Evolutionary conservation across 2,888 invertebrate genomes (phyloP).

Genomic region (Hybos culiciformis): DNA sequence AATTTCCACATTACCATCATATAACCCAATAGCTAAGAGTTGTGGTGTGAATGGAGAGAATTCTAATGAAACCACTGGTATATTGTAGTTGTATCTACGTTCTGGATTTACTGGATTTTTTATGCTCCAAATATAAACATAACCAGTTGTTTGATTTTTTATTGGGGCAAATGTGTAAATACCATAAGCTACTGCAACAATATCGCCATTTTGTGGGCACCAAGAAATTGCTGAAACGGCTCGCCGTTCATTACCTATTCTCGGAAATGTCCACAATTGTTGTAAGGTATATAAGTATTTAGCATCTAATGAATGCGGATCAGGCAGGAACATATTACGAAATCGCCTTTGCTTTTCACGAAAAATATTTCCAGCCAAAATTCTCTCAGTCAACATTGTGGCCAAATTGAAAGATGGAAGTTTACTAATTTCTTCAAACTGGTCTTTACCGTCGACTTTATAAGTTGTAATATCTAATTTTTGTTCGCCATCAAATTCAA

Average conservation of each 20-base stretch:
- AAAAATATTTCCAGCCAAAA: constrained; percentile 54
- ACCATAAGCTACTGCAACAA: constrained; percentile 65
- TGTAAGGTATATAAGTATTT: constrained; percentile 52
- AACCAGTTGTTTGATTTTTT: constrained; percentile 41
- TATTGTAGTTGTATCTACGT: constrained; percentile 46
- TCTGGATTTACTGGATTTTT: constrained; percentile 71
- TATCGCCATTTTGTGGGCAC: constrained; percentile 52
- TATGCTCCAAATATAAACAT: constrained; percentile 63
- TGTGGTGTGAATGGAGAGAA: constrained; percentile 58
- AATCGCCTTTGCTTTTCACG: constrained; percentile 54
- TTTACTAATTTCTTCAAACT: constrained; percentile 21
- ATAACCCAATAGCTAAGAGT: constrained; percentile 59
- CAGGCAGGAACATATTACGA: constrained; percentile 46
- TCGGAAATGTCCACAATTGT: constrained; percentile 52
- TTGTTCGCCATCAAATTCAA: constrained; percentile 36
- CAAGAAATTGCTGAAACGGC: constrained; percentile 51
- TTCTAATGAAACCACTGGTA: constrained; percentile 51
- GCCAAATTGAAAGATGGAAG: constrained; percentile 44
- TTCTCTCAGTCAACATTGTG: constrained; percentile 51
- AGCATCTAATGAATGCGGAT: constrained; percentile 48
- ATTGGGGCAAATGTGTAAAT: constrained; percentile 42
- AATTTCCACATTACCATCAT: constrained; percentile 57
- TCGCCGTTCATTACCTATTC: constrained; percentile 36
- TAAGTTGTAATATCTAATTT: constrained; percentile 33
- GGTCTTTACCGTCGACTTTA: constrained; percentile 24